A percentile compares a stretch with the other conserved stretches of the same genome.
These are phyloP conservation scores for Rhinophrynus dorsalis DNA, from an alignment of 2,797 vertebrate genomes.

Conservation along the genomic window DNA sequence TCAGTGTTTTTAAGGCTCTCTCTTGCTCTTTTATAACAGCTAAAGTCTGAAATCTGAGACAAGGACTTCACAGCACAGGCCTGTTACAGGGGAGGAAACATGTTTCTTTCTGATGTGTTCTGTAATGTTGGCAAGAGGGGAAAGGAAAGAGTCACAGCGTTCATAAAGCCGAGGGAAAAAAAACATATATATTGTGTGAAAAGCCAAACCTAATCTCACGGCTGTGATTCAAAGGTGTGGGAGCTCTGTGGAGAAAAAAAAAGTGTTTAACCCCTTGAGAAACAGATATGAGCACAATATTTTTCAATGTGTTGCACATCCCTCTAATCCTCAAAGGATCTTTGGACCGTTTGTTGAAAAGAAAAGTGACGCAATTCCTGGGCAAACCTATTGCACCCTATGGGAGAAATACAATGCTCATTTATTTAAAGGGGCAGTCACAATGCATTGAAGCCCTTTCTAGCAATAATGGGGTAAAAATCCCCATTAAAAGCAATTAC, in stretches of 20 bases:
- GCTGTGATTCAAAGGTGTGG: constrained; percentile 19
- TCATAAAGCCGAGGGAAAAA: constrained; percentile 30
- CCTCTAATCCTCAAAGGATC: too few species aligned
- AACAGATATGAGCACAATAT: too few species aligned
- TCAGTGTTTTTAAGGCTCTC: constrained; percentile 27
- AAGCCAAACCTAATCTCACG: constrained; percentile 27
- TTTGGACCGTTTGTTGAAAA: too few species aligned
- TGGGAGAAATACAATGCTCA: too few species aligned
- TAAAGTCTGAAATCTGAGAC: constrained; percentile 37
- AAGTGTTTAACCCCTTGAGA: too few species aligned
- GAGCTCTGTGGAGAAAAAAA: constrained; percentile 5
- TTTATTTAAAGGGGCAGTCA: too few species aligned
- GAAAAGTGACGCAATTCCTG: too few species aligned
- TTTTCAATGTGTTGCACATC: too few species aligned
- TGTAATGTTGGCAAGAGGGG: constrained; percentile 39
- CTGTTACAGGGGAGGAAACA: constrained; percentile 29
- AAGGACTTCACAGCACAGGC: constrained; percentile 32
- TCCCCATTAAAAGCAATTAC: too few species aligned
- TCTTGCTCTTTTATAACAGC: constrained; percentile 21
- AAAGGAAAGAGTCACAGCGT: constrained; percentile 11
- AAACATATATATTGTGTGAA: constrained; percentile 29
- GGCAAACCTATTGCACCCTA: too few species aligned
- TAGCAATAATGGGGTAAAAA: too few species aligned
- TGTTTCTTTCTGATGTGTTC: constrained; percentile 40
- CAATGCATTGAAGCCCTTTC: too few species aligned